phyloP scores from a whole-genome alignment of 2,113 vertebrate genomes.

The Macrotis lagotis region DNA sequence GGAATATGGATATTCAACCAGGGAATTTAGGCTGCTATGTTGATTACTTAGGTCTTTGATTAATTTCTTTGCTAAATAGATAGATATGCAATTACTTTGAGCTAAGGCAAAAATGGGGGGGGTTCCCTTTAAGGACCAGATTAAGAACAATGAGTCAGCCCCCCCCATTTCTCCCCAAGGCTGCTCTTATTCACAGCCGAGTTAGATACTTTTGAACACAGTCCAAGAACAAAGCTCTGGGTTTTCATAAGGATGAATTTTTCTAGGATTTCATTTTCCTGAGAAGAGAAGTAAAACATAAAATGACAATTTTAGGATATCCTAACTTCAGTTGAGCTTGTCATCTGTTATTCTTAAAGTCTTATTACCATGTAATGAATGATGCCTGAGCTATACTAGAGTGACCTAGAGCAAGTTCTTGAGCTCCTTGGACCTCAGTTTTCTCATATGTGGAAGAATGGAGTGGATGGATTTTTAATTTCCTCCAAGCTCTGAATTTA shows the following conservation, averaged over 20 bases:
- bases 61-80: slow-evolving; percentile 74
- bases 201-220: neutral
- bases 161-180: slow-evolving; percentile 37
- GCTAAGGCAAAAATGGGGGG: slow-evolving; percentile 56
- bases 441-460: slow-evolving; percentile 35
- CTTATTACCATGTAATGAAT: neutral
- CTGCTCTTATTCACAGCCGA: slow-evolving; percentile 39
- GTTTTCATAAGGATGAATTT: slow-evolving; percentile 52
- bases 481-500: neutral
- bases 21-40: slow-evolving; percentile 69
- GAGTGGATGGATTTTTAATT: neutral
- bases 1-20: slow-evolving; percentile 68
- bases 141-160: slow-evolving; percentile 55
- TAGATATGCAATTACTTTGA: slow-evolving; percentile 66
- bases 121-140: slow-evolving; percentile 55
- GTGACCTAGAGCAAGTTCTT: neutral
- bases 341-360: slow-evolving; percentile 49
- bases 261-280: slow-evolving; percentile 73
- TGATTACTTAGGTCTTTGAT: slow-evolving; percentile 74
- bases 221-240: slow-evolving; percentile 45
- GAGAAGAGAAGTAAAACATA: slow-evolving; percentile 33
- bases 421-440: slow-evolving; percentile 22
- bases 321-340: slow-evolving; percentile 27
- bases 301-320: slow-evolving; percentile 47
- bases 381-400: neutral